phyloP scores from a whole-genome alignment of 2,113 vertebrate genomes.

The Mionectes macconnelli region DNA sequence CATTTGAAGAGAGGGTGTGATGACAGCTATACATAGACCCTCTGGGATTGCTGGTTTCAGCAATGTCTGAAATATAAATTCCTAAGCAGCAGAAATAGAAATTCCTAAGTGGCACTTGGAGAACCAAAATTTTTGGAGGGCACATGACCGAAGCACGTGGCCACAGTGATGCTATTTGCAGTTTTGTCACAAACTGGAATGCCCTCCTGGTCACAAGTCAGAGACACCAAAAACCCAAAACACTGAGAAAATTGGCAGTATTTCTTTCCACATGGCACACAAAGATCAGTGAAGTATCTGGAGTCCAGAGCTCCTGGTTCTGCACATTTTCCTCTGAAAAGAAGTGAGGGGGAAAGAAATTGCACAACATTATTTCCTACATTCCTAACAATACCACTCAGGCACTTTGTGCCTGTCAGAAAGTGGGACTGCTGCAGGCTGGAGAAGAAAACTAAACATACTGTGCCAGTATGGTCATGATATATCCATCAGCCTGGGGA shows the following conservation, averaged over 20 bases:
- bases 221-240: neutral
- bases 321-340: neutral
- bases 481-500: neutral
- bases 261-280: neutral
- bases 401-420: neutral
- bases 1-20: slow-evolving; percentile 10
- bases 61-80: slow-evolving; percentile 1
- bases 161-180: neutral
- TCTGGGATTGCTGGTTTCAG: slow-evolving; percentile 6
- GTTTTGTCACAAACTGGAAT: neutral
- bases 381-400: neutral
- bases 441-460: neutral
- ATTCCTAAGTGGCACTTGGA: neutral
- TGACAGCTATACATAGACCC: slow-evolving; percentile 38
- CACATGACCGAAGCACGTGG: neutral
- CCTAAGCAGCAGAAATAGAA: slow-evolving; percentile 25
- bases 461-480: neutral
- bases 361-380: neutral
- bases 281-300: neutral
- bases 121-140: neutral
- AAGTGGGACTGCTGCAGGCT: neutral
- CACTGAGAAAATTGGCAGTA: neutral
- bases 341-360: fast-evolving
- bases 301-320: neutral
- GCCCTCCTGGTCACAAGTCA: neutral